Percentiles rank a stretch among this genome's conserved stretches.
These are phyloP conservation scores for Austrolebias charrua DNA, from an alignment of 2,797 vertebrate species.

Conservation along the genomic window DNA sequence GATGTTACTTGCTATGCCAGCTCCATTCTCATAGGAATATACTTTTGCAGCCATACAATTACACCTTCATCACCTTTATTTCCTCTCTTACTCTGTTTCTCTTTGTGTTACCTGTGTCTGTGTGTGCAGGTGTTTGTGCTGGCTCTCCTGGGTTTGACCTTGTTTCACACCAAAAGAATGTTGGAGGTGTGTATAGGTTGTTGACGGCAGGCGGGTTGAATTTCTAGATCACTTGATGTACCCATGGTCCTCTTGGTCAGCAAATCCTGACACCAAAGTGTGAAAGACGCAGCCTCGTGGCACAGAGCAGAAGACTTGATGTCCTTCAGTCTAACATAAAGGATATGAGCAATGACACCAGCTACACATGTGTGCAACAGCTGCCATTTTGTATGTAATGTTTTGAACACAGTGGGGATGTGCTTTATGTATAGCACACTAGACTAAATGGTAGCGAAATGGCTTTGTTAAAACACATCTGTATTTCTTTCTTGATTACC, in stretches of 20 bases:
- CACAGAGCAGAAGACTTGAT: conserved; percentile 10
- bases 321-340: background rate
- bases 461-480: no score
- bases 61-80: background rate
- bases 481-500: no score
- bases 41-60: background rate
- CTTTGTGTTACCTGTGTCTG: background rate
- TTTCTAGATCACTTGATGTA: conserved; percentile 52
- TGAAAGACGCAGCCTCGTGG: background rate
- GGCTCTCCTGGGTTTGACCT: background rate
- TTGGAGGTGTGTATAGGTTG: conserved; percentile 38
- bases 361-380: background rate
- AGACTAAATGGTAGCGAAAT: no score
- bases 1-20: background rate
- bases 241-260: conserved; percentile 45
- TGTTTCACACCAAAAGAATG: background rate
- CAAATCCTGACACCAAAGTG: conserved; percentile 55
- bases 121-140: background rate
- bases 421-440: no score
- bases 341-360: background rate
- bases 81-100: background rate
- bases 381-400: no score
- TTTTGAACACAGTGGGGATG: no score
- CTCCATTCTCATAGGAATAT: background rate
- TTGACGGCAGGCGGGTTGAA: conserved; percentile 47